These are phyloP conservation scores for Heliconius hewitsoni DNA, from an alignment of 1,140 invertebrate species.

Conservation along the genomic window DNA sequence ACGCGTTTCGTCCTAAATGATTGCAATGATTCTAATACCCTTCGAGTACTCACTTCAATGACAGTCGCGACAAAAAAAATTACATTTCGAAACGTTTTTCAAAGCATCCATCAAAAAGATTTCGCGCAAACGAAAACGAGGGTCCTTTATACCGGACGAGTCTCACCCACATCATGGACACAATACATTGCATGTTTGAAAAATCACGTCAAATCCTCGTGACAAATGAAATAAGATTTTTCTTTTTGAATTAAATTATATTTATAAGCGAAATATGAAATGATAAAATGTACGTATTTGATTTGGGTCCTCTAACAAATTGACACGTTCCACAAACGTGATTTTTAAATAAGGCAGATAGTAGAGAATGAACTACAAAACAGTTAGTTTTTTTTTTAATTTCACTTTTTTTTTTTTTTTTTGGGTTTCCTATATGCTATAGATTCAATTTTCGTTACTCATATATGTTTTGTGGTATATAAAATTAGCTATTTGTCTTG, in stretches of 20 bases:
- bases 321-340: conserved; percentile 17
- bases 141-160: conserved; percentile 37
- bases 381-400: neutral
- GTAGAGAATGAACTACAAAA: neutral
- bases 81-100: conserved; percentile 8
- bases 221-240: conserved; percentile 48
- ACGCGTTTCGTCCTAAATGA: neutral
- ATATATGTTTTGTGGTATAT: too few relatives aligned
- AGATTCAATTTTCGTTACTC: too few relatives aligned
- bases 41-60: neutral
- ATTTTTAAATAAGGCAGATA: neutral
- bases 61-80: neutral
- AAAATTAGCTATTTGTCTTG: too few relatives aligned
- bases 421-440: too few relatives aligned
- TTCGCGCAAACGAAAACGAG: conserved; percentile 52
- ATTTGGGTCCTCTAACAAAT: conserved; percentile 19
- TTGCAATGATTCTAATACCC: conserved; percentile 6
- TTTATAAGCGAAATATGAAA: conserved; percentile 14
- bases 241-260: conserved; percentile 30
- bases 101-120: conserved; percentile 64
- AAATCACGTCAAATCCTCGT: conserved; percentile 53
- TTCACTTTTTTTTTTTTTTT: neutral
- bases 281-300: conserved; percentile 18
- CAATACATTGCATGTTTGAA: conserved; percentile 54
- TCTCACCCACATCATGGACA: conserved; percentile 60